Conservation (phyloP, 2,113 vertebrate genomes). For the Antidorcas marsupialis region DNA sequence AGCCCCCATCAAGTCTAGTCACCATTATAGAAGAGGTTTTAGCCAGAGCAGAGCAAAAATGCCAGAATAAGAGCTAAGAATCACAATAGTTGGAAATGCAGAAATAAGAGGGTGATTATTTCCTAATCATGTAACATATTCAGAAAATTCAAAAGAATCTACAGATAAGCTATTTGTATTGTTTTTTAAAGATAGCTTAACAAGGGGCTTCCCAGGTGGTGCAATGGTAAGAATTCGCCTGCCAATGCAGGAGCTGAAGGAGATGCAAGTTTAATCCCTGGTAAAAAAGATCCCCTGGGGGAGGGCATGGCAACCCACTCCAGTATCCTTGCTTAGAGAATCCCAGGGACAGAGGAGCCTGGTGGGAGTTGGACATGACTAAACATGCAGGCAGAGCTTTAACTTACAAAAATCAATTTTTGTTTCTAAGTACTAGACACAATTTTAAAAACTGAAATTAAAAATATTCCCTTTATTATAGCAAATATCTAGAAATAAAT, state of each 20-base stretch:
- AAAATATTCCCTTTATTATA: not conserved
- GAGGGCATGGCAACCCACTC: not conserved
- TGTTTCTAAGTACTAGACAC: not conserved
- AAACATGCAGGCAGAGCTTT: not conserved
- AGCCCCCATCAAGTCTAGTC: not conserved
- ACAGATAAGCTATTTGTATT: not conserved
- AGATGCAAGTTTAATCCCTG: not conserved
- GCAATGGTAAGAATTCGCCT: not conserved
- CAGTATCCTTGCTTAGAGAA: not conserved
- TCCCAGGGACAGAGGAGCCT: not conserved
- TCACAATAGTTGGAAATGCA: not conserved
- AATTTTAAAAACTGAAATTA: not conserved
- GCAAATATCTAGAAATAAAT: not conserved
- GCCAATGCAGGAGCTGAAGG: not conserved
- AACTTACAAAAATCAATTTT: not conserved
- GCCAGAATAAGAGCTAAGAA: not conserved
- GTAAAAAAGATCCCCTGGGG: not conserved
- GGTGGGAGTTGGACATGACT: not conserved
- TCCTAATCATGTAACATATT: not conserved
- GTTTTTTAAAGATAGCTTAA: not conserved
- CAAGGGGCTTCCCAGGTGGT: not conserved
- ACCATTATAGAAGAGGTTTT: not conserved
- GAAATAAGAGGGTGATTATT: not conserved
- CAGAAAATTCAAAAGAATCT: conserved; percentile 8
- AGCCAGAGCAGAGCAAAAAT: not conserved